Percentiles rank a stretch among this genome's conserved stretches.
Evolutionary conservation across 2,113 vertebrate species (phyloP).

Genomic region (Ictalurus punctatus): DNA sequence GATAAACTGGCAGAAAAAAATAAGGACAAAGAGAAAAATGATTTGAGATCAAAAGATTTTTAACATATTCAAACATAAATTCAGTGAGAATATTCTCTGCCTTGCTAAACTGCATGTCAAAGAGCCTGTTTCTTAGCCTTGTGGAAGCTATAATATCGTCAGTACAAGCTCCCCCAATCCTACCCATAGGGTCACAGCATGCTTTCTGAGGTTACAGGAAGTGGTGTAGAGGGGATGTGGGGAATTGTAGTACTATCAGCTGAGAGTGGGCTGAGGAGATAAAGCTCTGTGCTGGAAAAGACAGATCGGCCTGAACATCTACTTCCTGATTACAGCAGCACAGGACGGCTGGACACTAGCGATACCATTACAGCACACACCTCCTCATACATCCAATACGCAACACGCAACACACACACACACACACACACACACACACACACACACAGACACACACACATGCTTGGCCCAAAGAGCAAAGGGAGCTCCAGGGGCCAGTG

Average conservation of each 20-base stretch:
- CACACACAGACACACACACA: background rate
- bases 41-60: background rate
- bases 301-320: constrained; percentile 63
- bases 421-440: constrained; percentile 1
- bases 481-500: constrained; percentile 65
- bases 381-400: constrained; percentile 38
- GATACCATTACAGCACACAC: constrained; percentile 75
- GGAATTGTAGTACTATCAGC: constrained; percentile 73
- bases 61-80: constrained; percentile 18
- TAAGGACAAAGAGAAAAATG: background rate
- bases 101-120: constrained; percentile 27
- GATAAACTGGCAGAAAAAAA: background rate
- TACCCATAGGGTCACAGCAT: constrained; percentile 55
- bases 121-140: constrained; percentile 22
- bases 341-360: constrained; percentile 61
- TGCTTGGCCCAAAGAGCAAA: constrained; percentile 68
- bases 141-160: constrained; percentile 19
- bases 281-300: constrained; percentile 61
- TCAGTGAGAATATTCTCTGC: background rate
- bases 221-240: constrained; percentile 58
- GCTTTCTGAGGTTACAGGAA: constrained; percentile 66
- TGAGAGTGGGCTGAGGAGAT: constrained; percentile 59
- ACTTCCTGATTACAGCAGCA: constrained; percentile 65
- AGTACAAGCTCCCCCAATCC: constrained; percentile 31
- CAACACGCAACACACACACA: constrained; percentile 11